Percentiles rank a stretch among this genome's conserved stretches.
Conservation (phyloP, 2,888 invertebrate genomes). For the Matsumyia berberina region DNA sequence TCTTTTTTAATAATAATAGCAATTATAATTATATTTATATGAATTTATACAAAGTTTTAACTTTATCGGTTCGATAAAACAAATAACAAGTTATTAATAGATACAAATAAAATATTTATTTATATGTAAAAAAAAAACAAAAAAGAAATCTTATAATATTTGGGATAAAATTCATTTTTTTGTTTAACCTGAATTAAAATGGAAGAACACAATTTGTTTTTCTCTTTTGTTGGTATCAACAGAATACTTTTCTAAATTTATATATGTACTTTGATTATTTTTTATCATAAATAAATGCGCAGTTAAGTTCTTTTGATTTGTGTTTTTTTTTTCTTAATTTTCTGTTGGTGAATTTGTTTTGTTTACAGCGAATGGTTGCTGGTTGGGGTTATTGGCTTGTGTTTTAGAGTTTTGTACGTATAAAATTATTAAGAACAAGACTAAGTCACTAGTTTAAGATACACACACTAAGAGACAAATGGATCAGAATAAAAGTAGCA, state of each 20-base stretch:
- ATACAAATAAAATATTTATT: slow-evolving; percentile 30
- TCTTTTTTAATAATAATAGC: slow-evolving; percentile 64
- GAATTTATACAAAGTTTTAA: slow-evolving; percentile 63
- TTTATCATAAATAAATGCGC: slow-evolving; percentile 45
- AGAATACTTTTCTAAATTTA: slow-evolving; percentile 36
- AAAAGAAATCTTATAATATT: slow-evolving; percentile 53
- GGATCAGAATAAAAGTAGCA: too few relatives aligned
- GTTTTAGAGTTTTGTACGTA: too few relatives aligned
- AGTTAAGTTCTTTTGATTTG: slow-evolving; percentile 27
- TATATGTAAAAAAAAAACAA: slow-evolving; percentile 19
- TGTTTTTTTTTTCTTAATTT: not conserved
- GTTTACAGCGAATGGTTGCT: not conserved
- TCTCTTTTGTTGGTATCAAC: slow-evolving; percentile 51
- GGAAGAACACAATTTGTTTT: slow-evolving; percentile 75
- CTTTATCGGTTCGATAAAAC: slow-evolving; percentile 57
- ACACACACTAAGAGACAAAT: too few relatives aligned
- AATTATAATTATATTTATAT: slow-evolving; percentile 63
- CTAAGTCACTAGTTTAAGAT: too few relatives aligned
- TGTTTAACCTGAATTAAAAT: slow-evolving; percentile 71
- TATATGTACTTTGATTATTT: slow-evolving; percentile 13
- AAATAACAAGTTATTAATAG: slow-evolving; percentile 60
- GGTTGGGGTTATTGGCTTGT: too few relatives aligned
- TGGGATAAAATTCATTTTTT: slow-evolving; percentile 62
- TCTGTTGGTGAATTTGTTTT: slow-evolving; percentile 21
- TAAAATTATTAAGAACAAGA: too few relatives aligned